These are phyloP conservation scores for Phalacrocorax brasilianus DNA, from an alignment of 2,113 vertebrate genomes.

Conservation along the genomic window DNA sequence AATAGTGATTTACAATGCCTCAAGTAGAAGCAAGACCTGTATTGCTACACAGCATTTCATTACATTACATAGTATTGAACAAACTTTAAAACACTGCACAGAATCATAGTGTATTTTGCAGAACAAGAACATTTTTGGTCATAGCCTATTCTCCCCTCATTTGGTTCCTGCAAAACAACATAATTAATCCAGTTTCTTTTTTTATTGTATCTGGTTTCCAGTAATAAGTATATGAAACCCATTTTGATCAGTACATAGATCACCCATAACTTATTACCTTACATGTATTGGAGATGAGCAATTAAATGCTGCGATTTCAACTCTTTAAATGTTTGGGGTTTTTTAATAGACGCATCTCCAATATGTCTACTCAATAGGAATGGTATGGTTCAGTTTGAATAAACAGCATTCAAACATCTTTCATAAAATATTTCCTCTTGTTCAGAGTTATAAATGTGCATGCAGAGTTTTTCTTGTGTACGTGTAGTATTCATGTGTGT, in stretches of 20 bases:
- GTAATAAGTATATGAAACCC: not conserved
- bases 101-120: not conserved
- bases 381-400: not conserved
- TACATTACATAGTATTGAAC: not conserved
- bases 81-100: not conserved
- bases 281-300: not conserved
- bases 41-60: not conserved
- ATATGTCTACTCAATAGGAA: not conserved
- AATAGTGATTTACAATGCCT: not conserved
- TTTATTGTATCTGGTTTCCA: not conserved
- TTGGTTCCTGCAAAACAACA: not conserved
- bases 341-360: not conserved
- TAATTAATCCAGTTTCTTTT: not conserved
- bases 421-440: not conserved
- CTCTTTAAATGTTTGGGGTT: not conserved
- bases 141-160: not conserved
- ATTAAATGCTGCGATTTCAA: not conserved
- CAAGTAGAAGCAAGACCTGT: not conserved
- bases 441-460: not conserved
- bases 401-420: not conserved
- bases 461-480: not conserved
- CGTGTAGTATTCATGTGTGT: accelerated
- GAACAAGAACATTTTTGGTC: not conserved
- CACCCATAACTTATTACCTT: not conserved
- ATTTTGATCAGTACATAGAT: not conserved